phyloP scores from a whole-genome alignment of 2,113 vertebrate species.

The Platanista minor region DNA sequence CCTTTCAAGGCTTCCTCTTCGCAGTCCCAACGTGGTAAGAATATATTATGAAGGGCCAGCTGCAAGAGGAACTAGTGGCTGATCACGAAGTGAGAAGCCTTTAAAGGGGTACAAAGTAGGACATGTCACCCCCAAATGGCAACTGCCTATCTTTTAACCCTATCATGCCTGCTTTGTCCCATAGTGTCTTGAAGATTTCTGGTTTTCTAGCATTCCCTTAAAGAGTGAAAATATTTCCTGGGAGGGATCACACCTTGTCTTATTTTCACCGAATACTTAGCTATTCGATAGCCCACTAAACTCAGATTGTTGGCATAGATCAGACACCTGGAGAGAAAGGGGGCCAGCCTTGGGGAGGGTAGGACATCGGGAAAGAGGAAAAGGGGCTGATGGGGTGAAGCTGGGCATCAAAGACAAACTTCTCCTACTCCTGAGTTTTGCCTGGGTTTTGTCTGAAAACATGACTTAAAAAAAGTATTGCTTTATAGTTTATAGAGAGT shows the following conservation, averaged over 20 bases:
- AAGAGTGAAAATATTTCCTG: neutral
- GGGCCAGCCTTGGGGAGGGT: fast-evolving
- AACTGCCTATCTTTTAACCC: neutral
- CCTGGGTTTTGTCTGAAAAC: neutral
- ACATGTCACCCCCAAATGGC: neutral
- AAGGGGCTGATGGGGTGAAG: neutral
- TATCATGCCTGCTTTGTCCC: neutral
- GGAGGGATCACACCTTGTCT: neutral
- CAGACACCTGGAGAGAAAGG: neutral
- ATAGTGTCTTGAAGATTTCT: neutral
- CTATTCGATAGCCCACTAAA: neutral
- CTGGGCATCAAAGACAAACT: neutral
- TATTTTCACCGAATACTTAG: neutral
- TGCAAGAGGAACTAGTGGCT: neutral
- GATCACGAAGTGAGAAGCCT: neutral
- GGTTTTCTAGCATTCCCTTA: neutral
- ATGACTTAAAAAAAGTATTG: neutral
- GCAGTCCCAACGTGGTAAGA: neutral
- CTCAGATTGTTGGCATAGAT: neutral
- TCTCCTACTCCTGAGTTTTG: neutral
- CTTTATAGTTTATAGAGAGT: neutral
- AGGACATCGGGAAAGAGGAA: neutral
- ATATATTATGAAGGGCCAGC: neutral
- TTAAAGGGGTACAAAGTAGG: neutral
- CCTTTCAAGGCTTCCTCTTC: neutral